Evolutionary conservation across 2,888 invertebrate genomes (phyloP).

Genomic region (Gari tellinella): DNA sequence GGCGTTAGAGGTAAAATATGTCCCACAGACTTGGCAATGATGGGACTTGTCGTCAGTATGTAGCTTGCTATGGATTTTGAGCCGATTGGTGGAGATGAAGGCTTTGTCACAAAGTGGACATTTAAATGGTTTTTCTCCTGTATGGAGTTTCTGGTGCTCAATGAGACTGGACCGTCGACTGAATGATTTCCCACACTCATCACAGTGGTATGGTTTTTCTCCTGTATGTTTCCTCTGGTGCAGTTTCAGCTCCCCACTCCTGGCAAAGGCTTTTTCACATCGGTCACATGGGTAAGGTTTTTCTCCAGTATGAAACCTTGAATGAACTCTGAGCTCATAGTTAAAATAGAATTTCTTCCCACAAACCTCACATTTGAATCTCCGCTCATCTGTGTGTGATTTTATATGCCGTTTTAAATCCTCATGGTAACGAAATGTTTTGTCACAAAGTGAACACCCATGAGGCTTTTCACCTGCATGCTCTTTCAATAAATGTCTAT

Average conservation of each 20-base stretch:
- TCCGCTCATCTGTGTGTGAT: constrained; percentile 3
- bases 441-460: constrained; percentile 4
- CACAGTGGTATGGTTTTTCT: constrained; percentile 11
- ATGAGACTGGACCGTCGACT: constrained; percentile 12
- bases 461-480: too few species aligned
- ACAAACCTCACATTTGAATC: constrained; percentile 13
- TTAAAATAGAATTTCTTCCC: constrained; percentile 11
- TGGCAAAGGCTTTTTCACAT: constrained; percentile 10
- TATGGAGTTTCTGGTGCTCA: constrained; percentile 27
- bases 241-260: constrained; percentile 4
- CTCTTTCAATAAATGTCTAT: too few species aligned
- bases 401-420: constrained; percentile 2
- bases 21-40: constrained; percentile 14
- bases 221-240: constrained; percentile 19
- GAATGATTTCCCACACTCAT: constrained; percentile 7
- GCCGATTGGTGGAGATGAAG: constrained; percentile 22
- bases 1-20: neutral
- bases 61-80: constrained; percentile 7
- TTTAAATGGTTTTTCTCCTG: constrained; percentile 34
- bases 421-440: constrained; percentile 1
- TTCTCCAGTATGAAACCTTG: constrained; percentile 14
- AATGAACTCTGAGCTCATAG: constrained; percentile 7
- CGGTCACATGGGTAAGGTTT: constrained; percentile 3
- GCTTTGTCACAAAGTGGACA: constrained; percentile 33
- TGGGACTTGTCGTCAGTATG: constrained; percentile 18